These are phyloP conservation scores for Brachionus koreanus DNA, from an alignment of 1,140 invertebrate genomes.

Conservation along the genomic window DNA sequence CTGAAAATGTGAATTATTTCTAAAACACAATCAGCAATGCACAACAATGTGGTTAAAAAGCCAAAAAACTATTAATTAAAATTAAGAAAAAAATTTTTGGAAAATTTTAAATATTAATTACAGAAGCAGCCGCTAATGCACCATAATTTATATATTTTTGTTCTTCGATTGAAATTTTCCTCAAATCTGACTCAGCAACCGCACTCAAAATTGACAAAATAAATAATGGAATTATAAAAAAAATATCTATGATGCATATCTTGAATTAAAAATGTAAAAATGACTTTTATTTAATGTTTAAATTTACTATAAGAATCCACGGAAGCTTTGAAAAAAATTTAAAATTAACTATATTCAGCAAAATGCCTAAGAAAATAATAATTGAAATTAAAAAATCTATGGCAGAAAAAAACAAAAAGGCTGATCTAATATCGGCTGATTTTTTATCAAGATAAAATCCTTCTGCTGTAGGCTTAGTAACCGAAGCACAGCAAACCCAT, in stretches of 20 bases:
- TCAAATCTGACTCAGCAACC: not conserved
- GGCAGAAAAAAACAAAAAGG: not conserved
- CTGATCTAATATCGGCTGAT: not conserved
- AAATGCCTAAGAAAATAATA: not conserved
- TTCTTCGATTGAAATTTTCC: not conserved
- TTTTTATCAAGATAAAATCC: not conserved
- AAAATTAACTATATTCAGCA: not conserved
- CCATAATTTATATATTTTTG: constrained; percentile 2
- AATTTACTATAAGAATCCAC: not conserved
- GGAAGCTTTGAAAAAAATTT: constrained; percentile 17
- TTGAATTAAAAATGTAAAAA: not conserved
- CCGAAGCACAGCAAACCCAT: constrained; percentile 1
- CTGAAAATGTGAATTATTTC: not conserved
- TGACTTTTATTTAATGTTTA: too few relatives aligned
- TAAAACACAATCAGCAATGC: not conserved
- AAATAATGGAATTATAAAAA: not conserved
- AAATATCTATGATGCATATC: not conserved
- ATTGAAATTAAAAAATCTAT: not conserved
- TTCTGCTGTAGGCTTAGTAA: not conserved
- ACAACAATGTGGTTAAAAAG: not conserved
- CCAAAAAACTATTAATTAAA: not conserved
- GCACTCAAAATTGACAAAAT: constrained; percentile 7
- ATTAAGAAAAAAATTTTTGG: not conserved
- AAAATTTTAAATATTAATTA: not conserved
- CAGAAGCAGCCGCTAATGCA: not conserved